phyloP scores from a whole-genome alignment of 30 jellyfish, hydroid and myxozoan species.

The Cassiopea andromeda region DNA sequence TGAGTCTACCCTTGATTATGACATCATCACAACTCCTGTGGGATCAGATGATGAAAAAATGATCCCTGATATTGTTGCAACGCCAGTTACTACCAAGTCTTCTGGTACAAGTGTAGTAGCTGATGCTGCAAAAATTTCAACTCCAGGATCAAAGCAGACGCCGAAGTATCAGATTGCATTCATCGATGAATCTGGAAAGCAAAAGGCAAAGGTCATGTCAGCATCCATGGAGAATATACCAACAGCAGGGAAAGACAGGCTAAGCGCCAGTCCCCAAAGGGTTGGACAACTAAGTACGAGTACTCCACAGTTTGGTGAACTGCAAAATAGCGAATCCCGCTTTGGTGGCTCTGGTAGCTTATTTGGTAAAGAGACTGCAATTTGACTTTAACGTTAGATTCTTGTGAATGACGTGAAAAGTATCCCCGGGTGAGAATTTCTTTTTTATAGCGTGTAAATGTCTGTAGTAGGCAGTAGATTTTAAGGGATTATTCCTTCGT shows the following conservation, averaged over 20 bases:
- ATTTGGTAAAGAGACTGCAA: conserved; percentile 63
- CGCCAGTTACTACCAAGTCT: conserved; percentile 29
- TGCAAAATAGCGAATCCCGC: conserved; percentile 66
- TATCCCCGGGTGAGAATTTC: background rate
- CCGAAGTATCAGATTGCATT: conserved; percentile 57
- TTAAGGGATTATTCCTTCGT: background rate
- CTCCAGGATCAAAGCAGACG: conserved; percentile 19
- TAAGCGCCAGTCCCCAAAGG: conserved; percentile 62
- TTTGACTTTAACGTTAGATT: background rate
- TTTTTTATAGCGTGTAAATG: background rate
- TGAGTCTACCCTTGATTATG: conserved; percentile 61
- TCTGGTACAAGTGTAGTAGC: background rate
- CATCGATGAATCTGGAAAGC: conserved; percentile 51
- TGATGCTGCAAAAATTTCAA: background rate
- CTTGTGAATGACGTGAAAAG: background rate
- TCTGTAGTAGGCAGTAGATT: background rate
- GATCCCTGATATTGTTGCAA: background rate
- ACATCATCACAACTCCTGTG: conserved; percentile 76
- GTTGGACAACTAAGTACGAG: conserved; percentile 54
- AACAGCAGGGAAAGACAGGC: conserved; percentile 20
- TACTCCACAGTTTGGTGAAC: conserved; percentile 78
- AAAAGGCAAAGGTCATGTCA: conserved; percentile 42
- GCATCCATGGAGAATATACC: conserved; percentile 50
- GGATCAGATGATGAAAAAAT: conserved; percentile 73
- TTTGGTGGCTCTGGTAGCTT: conserved; percentile 72